Base-by-base conservation (phyloP, 2,797 vertebrate genomes). In the Enoplosus armatus region DNA sequence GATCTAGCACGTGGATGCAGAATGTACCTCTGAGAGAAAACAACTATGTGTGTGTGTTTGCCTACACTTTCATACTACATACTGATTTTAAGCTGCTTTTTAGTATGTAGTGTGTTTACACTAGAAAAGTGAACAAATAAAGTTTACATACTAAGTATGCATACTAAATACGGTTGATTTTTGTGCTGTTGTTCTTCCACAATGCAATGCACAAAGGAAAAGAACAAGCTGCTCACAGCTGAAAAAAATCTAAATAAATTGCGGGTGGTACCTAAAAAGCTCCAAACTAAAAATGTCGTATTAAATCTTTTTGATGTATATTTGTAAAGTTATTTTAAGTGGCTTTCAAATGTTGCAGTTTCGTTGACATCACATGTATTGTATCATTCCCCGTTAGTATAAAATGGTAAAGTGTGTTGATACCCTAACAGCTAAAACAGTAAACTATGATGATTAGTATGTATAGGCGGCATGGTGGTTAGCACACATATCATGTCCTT, bases 1-100 rank as follows among this genome's bases (percentile, higher is more conserved):
- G 54, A 82, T 75, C 53, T 89, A 63, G 41, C 83, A 80, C n/a
- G 12, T 56, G 35, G 61, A 78, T 85, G 76, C 69, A 83, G 84
- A 88, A 92, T 92, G 74, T 37, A 47, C 18, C 67, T 68, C 31
- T 33, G 59, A 75, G 56, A 39, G 59, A 77, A 72, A 66, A 61
- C 50, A 67, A 72, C 31, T 35, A 10, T 31, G 26, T 7, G 5
- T 6, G 39, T 45, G 16, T 51, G 72, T 48, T 53, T 29, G 41
- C 29, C 4, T 20, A 10, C 0, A 4, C n/a, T 48, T 50, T n/a
- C 10, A 50, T 50, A 14, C 50, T 26, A 26, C 50, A 51, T 26
- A 51, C 48, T 24, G n/a, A 22, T 48, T 48, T 22, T 48, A n/a
- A 48, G 45, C 8, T 9, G 22, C 2, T 50, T n/a, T 22, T 22